These are phyloP conservation scores for Syrista parreyssii DNA, from an alignment of 2,888 invertebrate genomes.

Conservation along the genomic window DNA sequence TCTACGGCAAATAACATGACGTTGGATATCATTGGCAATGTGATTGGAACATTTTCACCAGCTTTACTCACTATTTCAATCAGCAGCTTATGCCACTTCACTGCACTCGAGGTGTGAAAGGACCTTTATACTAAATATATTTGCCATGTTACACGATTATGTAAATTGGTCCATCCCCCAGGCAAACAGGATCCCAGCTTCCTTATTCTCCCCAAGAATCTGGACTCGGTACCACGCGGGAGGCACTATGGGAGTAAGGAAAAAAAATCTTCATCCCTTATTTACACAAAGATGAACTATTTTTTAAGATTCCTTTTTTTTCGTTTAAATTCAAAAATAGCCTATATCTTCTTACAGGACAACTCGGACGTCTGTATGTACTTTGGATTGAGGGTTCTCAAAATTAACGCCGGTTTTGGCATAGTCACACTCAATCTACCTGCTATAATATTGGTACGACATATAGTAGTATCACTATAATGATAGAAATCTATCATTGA, in stretches of 20 bases:
- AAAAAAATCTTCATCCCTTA: neutral
- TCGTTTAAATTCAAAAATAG: no score
- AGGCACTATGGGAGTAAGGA: neutral
- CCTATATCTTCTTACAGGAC: neutral
- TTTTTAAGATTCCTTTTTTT: neutral
- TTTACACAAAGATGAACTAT: neutral
- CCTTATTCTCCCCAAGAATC: neutral
- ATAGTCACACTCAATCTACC: neutral
- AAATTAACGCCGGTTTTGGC: neutral
- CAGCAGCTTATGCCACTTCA: neutral
- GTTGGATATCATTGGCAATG: neutral
- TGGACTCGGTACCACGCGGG: neutral
- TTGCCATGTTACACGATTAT: neutral
- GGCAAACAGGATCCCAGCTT: neutral
- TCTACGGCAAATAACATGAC: neutral
- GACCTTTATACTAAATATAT: neutral
- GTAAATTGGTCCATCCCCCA: neutral
- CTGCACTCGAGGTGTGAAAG: neutral
- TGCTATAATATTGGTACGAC: neutral
- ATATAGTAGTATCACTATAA: neutral
- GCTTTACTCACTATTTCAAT: neutral
- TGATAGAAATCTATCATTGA: neutral
- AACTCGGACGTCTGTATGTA: neutral
- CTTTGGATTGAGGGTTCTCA: neutral
- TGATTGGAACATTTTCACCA: neutral